Evolutionary conservation across 2,797 vertebrate species (phyloP).

Genomic region (Siniperca undulata): DNA sequence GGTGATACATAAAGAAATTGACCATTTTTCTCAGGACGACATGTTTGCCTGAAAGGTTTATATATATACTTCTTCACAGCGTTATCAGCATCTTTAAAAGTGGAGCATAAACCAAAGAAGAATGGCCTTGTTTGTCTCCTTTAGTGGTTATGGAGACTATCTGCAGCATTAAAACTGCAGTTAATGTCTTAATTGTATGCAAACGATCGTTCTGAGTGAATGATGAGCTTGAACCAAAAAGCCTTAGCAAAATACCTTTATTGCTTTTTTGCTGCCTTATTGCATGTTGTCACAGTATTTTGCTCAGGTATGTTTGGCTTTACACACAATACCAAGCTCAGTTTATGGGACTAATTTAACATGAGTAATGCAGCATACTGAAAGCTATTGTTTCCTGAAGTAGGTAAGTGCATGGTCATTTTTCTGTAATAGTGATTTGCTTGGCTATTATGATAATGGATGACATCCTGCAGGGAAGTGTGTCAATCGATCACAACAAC

Average conservation of each 20-base stretch:
- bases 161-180: conserved; percentile 20
- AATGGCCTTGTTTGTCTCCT: conserved; percentile 26
- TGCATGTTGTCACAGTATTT: conserved; percentile 27
- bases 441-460: conserved; percentile 73
- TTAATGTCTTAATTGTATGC: conserved; percentile 49
- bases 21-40: conserved; percentile 14
- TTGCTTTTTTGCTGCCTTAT: conserved; percentile 22
- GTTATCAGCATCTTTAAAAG: conserved; percentile 26
- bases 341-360: conserved; percentile 55
- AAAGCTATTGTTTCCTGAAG: conserved; percentile 69
- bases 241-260: neutral
- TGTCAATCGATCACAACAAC: conserved; percentile 72
- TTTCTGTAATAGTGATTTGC: conserved; percentile 68
- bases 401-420: conserved; percentile 66
- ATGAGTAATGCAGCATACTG: conserved; percentile 49
- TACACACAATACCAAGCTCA: conserved; percentile 7
- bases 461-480: conserved; percentile 64
- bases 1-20: conserved; percentile 25
- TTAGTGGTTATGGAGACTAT: conserved; percentile 22
- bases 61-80: conserved; percentile 4
- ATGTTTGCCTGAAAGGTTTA: conserved; percentile 25
- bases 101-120: conserved; percentile 17
- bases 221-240: conserved; percentile 39
- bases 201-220: conserved; percentile 27
- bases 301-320: conserved; percentile 29